Percentiles rank a stretch among this genome's conserved stretches.
These are phyloP conservation scores for Plebejus melissa DNA, from an alignment of 2,888 invertebrate genomes.

Conservation along the genomic window DNA sequence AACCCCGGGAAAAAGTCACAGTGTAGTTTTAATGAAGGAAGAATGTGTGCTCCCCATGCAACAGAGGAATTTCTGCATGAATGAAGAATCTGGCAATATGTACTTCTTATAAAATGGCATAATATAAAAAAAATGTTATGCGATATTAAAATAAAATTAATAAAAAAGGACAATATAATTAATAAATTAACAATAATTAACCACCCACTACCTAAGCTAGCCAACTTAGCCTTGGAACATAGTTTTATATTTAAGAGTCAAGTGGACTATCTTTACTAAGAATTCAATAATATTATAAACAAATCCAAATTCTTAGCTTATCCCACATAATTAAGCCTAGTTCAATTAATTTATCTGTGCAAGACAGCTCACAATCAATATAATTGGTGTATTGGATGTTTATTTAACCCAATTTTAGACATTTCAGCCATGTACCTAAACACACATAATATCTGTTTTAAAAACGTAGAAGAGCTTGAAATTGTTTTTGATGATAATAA, in stretches of 20 bases:
- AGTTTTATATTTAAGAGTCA: not conserved
- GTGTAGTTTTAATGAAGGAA: too few species aligned
- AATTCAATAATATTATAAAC: not conserved
- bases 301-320: not conserved
- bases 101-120: too few species aligned
- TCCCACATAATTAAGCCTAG: not conserved
- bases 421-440: not conserved
- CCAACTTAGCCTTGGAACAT: not conserved
- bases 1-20: too few species aligned
- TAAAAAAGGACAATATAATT: too few species aligned
- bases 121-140: too few species aligned
- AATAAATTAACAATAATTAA: too few species aligned
- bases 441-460: not conserved
- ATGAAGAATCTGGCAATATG: too few species aligned
- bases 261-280: not conserved
- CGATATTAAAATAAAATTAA: too few species aligned
- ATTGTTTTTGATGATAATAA: not conserved
- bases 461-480: not conserved
- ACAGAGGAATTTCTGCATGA: too few species aligned
- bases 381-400: not conserved
- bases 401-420: slow-evolving; percentile 12
- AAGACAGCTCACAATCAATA: not conserved
- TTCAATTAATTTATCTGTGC: not conserved
- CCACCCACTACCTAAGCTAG: not conserved
- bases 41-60: too few species aligned